phyloP scores from a whole-genome alignment of 2,797 vertebrate species.

The Smutsia temminckii region DNA sequence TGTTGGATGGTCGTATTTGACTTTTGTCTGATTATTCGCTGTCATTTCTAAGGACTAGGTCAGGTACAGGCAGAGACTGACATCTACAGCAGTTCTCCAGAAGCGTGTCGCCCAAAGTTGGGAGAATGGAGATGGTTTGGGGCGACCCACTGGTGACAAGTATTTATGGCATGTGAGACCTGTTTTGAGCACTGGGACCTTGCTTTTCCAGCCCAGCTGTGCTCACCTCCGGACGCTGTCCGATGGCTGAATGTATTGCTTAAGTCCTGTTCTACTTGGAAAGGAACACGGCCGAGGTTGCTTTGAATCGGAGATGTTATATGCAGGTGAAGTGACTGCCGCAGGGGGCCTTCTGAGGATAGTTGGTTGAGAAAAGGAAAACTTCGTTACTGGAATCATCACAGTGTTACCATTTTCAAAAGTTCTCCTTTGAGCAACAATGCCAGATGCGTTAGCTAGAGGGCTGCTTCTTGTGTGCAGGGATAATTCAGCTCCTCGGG shows the following conservation, averaged over 20 bases:
- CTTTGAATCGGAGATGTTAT: neutral
- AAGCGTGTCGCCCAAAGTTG: neutral
- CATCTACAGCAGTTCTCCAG: neutral
- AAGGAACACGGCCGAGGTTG: neutral
- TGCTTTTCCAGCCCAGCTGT: slow-evolving; percentile 27
- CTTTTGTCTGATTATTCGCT: neutral
- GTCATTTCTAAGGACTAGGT: neutral
- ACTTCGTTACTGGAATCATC: neutral
- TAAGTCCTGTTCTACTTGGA: neutral
- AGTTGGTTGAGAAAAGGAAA: neutral
- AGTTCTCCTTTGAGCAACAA: neutral
- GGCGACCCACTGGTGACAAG: slow-evolving; percentile 11
- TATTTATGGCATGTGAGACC: neutral
- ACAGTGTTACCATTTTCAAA: neutral
- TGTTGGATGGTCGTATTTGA: neutral
- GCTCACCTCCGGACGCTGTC: slow-evolving; percentile 2
- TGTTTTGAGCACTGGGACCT: neutral
- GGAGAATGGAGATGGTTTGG: neutral
- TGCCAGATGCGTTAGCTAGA: neutral
- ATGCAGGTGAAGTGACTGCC: neutral
- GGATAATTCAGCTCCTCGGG: neutral
- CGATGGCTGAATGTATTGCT: neutral
- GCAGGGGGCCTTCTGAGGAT: neutral
- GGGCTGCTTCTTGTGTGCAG: neutral
- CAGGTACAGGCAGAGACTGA: neutral